A percentile compares a stretch with the other conserved stretches of the same genome.
These are phyloP conservation scores for Rhagoletis zephyria DNA, from an alignment of 1,140 invertebrate genomes.

Conservation along the genomic window DNA sequence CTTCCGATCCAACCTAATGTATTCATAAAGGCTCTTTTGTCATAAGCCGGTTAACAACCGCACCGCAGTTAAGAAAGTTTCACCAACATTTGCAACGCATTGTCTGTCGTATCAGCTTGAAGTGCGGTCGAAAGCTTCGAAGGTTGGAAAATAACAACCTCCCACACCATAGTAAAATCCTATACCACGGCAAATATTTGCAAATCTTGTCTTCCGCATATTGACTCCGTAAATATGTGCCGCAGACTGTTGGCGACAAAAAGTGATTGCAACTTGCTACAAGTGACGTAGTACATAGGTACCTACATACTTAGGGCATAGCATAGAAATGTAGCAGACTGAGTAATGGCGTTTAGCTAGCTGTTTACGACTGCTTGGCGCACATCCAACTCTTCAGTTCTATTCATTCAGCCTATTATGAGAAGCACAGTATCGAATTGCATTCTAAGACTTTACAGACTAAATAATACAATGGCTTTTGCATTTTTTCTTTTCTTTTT, in stretches of 20 bases:
- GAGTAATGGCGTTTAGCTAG: neutral
- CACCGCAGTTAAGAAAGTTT: neutral
- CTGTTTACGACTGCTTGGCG: too few species aligned
- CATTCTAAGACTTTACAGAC: neutral
- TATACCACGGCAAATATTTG: neutral
- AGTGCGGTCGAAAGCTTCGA: neutral
- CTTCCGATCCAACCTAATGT: too few species aligned
- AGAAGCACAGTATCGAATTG: neutral
- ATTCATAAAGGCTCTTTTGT: too few species aligned
- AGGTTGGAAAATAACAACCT: neutral
- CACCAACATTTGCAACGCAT: neutral
- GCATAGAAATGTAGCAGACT: neutral
- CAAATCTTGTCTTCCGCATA: neutral
- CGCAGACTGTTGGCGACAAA: neutral
- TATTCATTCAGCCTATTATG: neutral
- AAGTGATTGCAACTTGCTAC: neutral
- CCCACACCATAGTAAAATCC: neutral
- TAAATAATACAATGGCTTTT: neutral
- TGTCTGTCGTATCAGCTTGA: neutral
- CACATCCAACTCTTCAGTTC: neutral
- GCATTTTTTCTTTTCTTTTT: too few species aligned
- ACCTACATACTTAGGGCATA: too few species aligned
- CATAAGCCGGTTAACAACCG: neutral
- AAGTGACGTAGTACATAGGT: neutral
- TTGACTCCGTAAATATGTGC: slow-evolving; percentile 13